Evolutionary conservation across 2,888 invertebrate species (phyloP).

Genomic region (Harpagoxenus sublaevis): DNA sequence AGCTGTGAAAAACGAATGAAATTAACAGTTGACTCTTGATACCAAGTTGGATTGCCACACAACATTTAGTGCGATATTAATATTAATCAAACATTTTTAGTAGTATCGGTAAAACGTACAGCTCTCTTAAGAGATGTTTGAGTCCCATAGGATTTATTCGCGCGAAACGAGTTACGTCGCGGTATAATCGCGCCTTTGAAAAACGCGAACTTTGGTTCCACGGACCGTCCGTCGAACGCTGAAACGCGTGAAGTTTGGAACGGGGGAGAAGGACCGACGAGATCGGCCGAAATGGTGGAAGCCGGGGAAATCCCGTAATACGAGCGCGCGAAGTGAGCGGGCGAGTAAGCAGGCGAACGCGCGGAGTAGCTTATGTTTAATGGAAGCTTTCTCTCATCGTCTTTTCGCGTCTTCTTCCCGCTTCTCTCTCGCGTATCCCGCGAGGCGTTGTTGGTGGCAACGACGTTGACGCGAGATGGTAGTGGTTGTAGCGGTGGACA

Average conservation of each 20-base stretch:
- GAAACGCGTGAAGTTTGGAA: not conserved
- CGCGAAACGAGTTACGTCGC: slow-evolving; percentile 12
- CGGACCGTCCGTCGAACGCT: slow-evolving; percentile 2
- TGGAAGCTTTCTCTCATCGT: slow-evolving; percentile 71
- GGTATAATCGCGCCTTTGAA: slow-evolving; percentile 21
- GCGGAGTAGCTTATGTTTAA: slow-evolving; percentile 80
- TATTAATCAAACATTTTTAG: not conserved
- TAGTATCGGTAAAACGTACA: not conserved
- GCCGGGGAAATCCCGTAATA: slow-evolving; percentile 20
- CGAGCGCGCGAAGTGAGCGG: slow-evolving; percentile 62
- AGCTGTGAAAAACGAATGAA: not conserved
- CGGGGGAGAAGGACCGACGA: slow-evolving; percentile 40
- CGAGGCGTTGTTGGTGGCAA: slow-evolving; percentile 68
- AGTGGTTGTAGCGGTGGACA: slow-evolving; percentile 82
- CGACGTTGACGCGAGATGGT: slow-evolving; percentile 62
- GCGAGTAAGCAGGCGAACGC: slow-evolving; percentile 73
- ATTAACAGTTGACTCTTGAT: not conserved
- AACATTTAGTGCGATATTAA: not conserved
- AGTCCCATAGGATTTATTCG: not conserved
- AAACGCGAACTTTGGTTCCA: slow-evolving; percentile 15
- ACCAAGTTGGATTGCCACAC: not conserved
- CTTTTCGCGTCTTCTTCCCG: slow-evolving; percentile 56
- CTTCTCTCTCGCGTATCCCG: slow-evolving; percentile 76
- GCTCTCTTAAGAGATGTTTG: not conserved
- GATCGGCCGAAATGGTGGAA: slow-evolving; percentile 43